Percentiles rank a stretch among this genome's conserved stretches.
Conservation (phyloP, 2,797 vertebrate species). For the Notolepis coatsorum region DNA sequence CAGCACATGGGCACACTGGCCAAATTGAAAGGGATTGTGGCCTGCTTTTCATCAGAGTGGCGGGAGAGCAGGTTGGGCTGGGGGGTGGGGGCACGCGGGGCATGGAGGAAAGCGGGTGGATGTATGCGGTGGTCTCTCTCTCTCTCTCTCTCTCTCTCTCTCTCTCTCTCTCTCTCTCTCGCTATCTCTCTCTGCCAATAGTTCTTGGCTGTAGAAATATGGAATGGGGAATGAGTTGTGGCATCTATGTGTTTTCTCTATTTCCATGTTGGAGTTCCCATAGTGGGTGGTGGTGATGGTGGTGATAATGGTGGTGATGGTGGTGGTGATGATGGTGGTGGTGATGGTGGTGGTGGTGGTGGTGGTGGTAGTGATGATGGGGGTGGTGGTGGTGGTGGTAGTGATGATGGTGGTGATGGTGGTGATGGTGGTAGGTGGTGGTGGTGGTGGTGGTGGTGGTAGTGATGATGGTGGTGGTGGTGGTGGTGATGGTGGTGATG, state of each 20-base stretch:
- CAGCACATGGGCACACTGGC: slow-evolving; percentile 77
- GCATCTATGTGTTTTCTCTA: slow-evolving; percentile 55
- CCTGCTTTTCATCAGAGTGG: slow-evolving; percentile 85
- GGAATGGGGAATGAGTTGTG: slow-evolving; percentile 60
- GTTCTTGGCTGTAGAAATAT: slow-evolving; percentile 52
- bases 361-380: no score
- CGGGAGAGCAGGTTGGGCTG: slow-evolving; percentile 59
- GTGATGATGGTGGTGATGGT: no score
- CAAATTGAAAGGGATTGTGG: slow-evolving; percentile 84
- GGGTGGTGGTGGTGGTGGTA: no score
- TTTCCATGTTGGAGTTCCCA: slow-evolving; percentile 52
- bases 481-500: no score
- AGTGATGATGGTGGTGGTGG: no score
- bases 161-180: slow-evolving; percentile 7
- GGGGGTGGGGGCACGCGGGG: slow-evolving; percentile 47
- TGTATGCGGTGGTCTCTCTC: slow-evolving; percentile 20
- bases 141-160: background rate
- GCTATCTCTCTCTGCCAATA: slow-evolving; percentile 20
- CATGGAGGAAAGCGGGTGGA: slow-evolving; percentile 39
- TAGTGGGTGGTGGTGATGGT: no score
- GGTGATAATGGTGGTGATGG: no score
- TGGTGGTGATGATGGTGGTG: no score
- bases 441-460: no score
- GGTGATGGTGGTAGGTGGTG: no score
- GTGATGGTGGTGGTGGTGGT: no score